A percentile compares a stretch with the other conserved stretches of the same genome.
phyloP scores from a whole-genome alignment of 92 coral and sea anemone species.

The Umimayanthus kanabou region DNA sequence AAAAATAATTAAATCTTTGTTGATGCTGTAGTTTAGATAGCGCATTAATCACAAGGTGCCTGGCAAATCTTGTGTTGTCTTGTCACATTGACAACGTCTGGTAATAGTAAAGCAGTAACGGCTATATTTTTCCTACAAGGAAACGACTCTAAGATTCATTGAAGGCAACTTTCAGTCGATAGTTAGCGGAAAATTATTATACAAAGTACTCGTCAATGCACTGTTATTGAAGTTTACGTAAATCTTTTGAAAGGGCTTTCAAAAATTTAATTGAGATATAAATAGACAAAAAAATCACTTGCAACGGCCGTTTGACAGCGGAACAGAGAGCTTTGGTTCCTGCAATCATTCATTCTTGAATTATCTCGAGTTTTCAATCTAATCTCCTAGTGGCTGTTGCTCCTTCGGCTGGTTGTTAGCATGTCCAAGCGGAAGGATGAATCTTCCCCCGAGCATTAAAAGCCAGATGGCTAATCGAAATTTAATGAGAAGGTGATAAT shows the following conservation, averaged over 20 bases:
- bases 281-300: slow-evolving; percentile 17
- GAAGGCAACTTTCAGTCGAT: background rate
- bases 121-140: background rate
- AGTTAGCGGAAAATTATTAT: background rate
- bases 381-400: slow-evolving; percentile 12
- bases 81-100: slow-evolving; percentile 16
- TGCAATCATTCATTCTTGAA: slow-evolving; percentile 27
- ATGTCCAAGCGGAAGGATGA: slow-evolving; percentile 14
- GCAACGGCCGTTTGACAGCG: slow-evolving; percentile 35
- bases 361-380: slow-evolving; percentile 36
- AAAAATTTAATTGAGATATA: slow-evolving; percentile 24
- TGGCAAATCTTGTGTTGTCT: background rate
- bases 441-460: slow-evolving; percentile 21
- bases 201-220: background rate
- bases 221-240: background rate
- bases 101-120: background rate
- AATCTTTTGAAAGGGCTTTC: slow-evolving; percentile 1
- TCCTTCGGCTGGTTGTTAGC: slow-evolving; percentile 13
- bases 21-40: slow-evolving; percentile 25
- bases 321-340: slow-evolving; percentile 15
- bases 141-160: background rate
- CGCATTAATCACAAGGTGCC: slow-evolving; percentile 27
- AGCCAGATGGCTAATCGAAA: slow-evolving; percentile 38
- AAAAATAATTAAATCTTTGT: slow-evolving; percentile 38
- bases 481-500: slow-evolving; percentile 27